A percentile compares a stretch with the other conserved stretches of the same genome.
Evolutionary conservation across 2,113 vertebrate species (phyloP).

Genomic region (Protomyctophum bolini): DNA sequence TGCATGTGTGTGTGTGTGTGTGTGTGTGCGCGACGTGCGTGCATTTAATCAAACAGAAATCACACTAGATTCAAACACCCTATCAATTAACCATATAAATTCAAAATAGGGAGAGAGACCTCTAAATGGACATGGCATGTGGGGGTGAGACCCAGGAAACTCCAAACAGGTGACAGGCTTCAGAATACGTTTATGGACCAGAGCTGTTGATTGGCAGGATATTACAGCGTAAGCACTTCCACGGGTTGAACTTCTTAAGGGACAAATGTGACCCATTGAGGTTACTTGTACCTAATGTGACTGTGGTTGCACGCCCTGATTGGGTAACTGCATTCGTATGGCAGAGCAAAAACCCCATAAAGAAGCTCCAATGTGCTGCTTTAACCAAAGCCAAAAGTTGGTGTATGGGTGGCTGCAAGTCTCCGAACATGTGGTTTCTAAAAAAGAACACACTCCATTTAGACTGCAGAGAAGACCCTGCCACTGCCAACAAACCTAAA

Average conservation of each 20-base stretch:
- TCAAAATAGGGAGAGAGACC: not conserved
- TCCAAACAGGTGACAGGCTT: not conserved
- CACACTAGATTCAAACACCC: not conserved
- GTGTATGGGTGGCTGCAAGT: slow-evolving; percentile 15
- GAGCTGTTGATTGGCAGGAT: slow-evolving; percentile 7
- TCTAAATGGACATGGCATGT: not conserved
- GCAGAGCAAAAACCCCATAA: not conserved
- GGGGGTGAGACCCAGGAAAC: not conserved
- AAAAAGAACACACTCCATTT: slow-evolving; percentile 15
- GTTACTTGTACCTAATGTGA: slow-evolving; percentile 35
- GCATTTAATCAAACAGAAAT: slow-evolving; percentile 27
- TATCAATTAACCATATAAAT: not conserved
- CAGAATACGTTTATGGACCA: not conserved
- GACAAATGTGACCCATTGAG: slow-evolving; percentile 28
- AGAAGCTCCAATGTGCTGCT: slow-evolving; percentile 28
- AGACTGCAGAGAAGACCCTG: slow-evolving; percentile 2
- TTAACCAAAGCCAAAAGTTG: slow-evolving; percentile 31
- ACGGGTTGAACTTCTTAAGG: slow-evolving; percentile 13
- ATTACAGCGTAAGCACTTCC: slow-evolving; percentile 14
- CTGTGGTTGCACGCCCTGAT: slow-evolving; percentile 29
- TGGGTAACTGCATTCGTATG: slow-evolving; percentile 40
- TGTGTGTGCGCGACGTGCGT: too few species aligned
- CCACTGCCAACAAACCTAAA: slow-evolving; percentile 31
- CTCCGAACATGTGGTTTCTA: slow-evolving; percentile 43
- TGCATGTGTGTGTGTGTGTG: not conserved